Evolutionary conservation across 1,140 invertebrate species (phyloP), one percentile per base, ranked within the genome.

Genomic region (Drosophila athabasca): DNA sequence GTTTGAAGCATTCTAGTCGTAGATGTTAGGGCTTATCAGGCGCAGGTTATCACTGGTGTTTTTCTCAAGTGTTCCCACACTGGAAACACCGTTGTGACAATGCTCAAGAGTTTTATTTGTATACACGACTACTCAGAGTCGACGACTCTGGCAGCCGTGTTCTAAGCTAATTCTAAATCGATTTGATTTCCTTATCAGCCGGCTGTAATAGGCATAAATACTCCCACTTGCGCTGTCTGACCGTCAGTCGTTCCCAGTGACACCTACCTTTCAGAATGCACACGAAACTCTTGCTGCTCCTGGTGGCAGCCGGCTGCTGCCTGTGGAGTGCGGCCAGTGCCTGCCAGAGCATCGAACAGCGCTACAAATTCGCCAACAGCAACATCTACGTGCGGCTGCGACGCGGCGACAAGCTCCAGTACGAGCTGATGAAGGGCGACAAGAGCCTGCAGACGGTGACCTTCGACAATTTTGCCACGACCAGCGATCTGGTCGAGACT

Each of bases 371-470:
- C 17, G 44, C 59, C 1, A 90, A 88, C 39, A 82, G 83, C 26
- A 82, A 90, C 62, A 52, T 91, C 29, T 91, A 88, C n/a, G 22
- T 91, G n/a, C 50, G 80, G 24, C 44, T 91, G 26, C 52, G 74
- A 8, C 87, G 80, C 15, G 76, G 82, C 0, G 43, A 62, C 0
- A 89, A 90, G 43, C 49, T 91, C 13, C 77, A 88, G 45, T 91
- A 91, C 41, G 77, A 91, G 31, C 41, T 91, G 17, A 82, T 91
- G 78, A 90, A 76, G 60, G 90, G 90, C 48, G 81, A 67, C 6
- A 44, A 57, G 4, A 62, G 45, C 15, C 51, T 91, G 19, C 87
- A 91, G 52, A 80, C 66, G 0, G 64, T 91, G 9, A 85, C 82
- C 31, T 75, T 91, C 48, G 90, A 91, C 51, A 91, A 91, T 41